phyloP scores from a whole-genome alignment of 2,888 invertebrate species.

The Tinea pellionella region DNA sequence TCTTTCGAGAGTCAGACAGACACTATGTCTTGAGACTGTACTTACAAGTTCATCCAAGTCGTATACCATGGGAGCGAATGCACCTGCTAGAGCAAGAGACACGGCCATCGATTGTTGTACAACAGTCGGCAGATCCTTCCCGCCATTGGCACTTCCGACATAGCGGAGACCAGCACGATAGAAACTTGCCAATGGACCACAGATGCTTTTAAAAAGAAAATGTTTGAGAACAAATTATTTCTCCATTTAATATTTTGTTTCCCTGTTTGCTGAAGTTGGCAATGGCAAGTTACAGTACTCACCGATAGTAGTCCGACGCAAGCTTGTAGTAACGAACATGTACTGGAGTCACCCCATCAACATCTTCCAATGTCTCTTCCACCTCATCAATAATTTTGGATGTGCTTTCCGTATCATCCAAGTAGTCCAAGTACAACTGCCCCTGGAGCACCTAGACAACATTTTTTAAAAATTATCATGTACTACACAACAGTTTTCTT shows the following conservation, averaged over 20 bases:
- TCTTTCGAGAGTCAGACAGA: no score
- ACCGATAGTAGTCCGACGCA: slow-evolving; percentile 91
- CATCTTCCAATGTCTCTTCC: slow-evolving; percentile 84
- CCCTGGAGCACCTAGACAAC: slow-evolving; percentile 78
- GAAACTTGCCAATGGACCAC: slow-evolving; percentile 93
- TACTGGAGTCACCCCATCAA: slow-evolving; percentile 92
- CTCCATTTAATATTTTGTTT: no score
- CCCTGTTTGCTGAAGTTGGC: no score
- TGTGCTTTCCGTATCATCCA: slow-evolving; percentile 81
- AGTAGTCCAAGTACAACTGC: slow-evolving; percentile 80
- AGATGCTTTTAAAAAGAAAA: slow-evolving; percentile 50
- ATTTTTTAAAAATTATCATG: neutral
- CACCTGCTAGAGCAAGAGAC: slow-evolving; percentile 91
- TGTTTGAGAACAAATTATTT: neutral
- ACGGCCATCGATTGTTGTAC: slow-evolving; percentile 73
- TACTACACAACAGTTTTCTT: neutral
- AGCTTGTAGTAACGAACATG: slow-evolving; percentile 95
- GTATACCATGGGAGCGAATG: slow-evolving; percentile 94
- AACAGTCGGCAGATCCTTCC: slow-evolving; percentile 29
- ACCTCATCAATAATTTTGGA: slow-evolving; percentile 90
- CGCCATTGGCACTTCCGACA: slow-evolving; percentile 60
- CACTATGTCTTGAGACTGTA: neutral
- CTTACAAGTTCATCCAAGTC: slow-evolving; percentile 94
- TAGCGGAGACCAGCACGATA: slow-evolving; percentile 93
- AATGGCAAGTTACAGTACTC: neutral